Conservation (phyloP, 2,888 invertebrate species). For the Drosophila nr. perissopoda region DNA sequence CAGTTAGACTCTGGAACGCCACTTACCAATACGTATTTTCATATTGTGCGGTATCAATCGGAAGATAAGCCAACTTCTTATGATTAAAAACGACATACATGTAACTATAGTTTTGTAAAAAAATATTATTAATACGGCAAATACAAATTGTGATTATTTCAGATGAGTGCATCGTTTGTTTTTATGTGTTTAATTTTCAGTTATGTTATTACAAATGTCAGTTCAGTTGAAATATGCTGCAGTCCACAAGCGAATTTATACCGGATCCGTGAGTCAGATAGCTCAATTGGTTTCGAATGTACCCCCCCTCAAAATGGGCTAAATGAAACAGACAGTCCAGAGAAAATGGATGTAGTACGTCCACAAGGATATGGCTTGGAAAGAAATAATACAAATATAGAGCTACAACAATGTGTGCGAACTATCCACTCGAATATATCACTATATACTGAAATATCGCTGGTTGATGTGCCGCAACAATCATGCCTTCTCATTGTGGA, state of each 20-base stretch:
- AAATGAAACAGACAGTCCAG: constrained; percentile 13
- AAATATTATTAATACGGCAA: background rate
- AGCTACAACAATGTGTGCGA: constrained; percentile 15
- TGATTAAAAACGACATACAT: constrained; percentile 2
- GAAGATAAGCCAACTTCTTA: constrained; percentile 40
- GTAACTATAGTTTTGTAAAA: constrained; percentile 2
- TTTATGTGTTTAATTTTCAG: constrained; percentile 48
- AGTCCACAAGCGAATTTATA: constrained; percentile 38
- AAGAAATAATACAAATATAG: background rate
- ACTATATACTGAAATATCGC: constrained; percentile 3
- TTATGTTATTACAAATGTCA: constrained; percentile 39
- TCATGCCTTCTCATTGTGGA: constrained; percentile 66
- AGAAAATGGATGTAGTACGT: constrained; percentile 8
- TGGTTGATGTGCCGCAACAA: constrained; percentile 17
- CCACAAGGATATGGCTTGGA: constrained; percentile 37
- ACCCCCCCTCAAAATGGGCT: constrained; percentile 7
- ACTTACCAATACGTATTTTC: constrained; percentile 41
- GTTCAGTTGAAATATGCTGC: constrained; percentile 44
- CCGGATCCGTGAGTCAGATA: constrained; percentile 16
- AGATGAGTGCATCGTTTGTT: constrained; percentile 39
- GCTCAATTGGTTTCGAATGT: constrained; percentile 32
- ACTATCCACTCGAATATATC: constrained; percentile 29
- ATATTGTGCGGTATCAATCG: constrained; percentile 20
- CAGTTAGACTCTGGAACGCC: constrained; percentile 48
- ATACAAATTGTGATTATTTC: constrained; percentile 24